Percentiles rank a stretch among this genome's conserved stretches.
Conservation (phyloP, 2,888 invertebrate species). For the Adineta ricciae region DNA sequence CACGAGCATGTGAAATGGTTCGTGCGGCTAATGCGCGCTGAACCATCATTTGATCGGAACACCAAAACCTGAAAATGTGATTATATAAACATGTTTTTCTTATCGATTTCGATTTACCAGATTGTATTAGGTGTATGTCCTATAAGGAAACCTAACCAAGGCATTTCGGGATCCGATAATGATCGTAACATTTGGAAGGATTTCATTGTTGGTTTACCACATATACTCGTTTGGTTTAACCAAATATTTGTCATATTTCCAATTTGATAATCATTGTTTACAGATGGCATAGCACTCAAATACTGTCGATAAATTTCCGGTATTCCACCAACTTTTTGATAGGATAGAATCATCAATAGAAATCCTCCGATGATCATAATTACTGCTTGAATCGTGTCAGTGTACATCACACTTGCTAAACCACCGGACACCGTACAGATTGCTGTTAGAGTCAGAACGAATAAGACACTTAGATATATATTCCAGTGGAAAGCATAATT, state of each 20-base stretch:
- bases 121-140: slow-evolving; percentile 52
- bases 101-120: slow-evolving; percentile 47
- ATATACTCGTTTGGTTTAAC: slow-evolving; percentile 35
- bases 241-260: background rate
- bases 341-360: slow-evolving; percentile 50
- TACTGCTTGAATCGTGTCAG: slow-evolving; percentile 45
- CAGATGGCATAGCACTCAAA: slow-evolving; percentile 24
- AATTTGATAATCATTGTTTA: background rate
- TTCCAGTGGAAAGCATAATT: slow-evolving; percentile 47
- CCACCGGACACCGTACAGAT: slow-evolving; percentile 45
- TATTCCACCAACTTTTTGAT: slow-evolving; percentile 27
- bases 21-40: slow-evolving; percentile 38
- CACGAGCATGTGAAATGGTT: slow-evolving; percentile 37
- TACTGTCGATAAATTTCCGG: slow-evolving; percentile 25
- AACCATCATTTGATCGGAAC: slow-evolving; percentile 50
- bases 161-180: slow-evolving; percentile 50
- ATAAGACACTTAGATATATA: slow-evolving; percentile 41
- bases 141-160: slow-evolving; percentile 53
- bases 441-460: slow-evolving; percentile 46
- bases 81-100: too few species aligned
- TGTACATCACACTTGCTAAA: slow-evolving; percentile 38
- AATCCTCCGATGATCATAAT: slow-evolving; percentile 55
- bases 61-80: slow-evolving; percentile 50
- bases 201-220: slow-evolving; percentile 46
- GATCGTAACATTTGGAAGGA: slow-evolving; percentile 51